These are phyloP conservation scores for Drosophila parabipectinata DNA, from an alignment of 1,140 invertebrate species.

Conservation along the genomic window DNA sequence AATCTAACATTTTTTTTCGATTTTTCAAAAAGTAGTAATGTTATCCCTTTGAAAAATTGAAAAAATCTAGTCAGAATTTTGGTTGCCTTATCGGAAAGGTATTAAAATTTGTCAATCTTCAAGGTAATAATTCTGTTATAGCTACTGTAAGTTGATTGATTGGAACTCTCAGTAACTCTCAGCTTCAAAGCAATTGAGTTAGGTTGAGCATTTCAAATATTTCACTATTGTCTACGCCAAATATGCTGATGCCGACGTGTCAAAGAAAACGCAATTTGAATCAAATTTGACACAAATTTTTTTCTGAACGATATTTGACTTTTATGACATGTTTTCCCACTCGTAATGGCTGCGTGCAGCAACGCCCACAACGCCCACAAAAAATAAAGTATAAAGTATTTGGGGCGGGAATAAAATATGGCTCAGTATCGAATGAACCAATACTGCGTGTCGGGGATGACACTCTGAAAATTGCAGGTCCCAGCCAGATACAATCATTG, in stretches of 20 bases:
- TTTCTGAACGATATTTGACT: slow-evolving; percentile 43
- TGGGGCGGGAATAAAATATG: background rate
- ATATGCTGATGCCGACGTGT: slow-evolving; percentile 37
- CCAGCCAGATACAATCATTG: slow-evolving; percentile 46
- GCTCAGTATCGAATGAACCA: slow-evolving; percentile 29
- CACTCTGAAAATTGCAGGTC: slow-evolving; percentile 36
- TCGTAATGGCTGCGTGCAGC: slow-evolving; percentile 41
- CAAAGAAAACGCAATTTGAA: slow-evolving; percentile 45
- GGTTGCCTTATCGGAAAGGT: too few species aligned
- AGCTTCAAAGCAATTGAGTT: slow-evolving; percentile 51
- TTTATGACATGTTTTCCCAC: slow-evolving; percentile 55
- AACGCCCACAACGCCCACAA: slow-evolving; percentile 50
- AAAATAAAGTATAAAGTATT: slow-evolving; percentile 39
- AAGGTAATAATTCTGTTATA: too few species aligned
- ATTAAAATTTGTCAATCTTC: too few species aligned
- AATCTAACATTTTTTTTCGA: too few species aligned
- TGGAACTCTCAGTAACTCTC: slow-evolving; percentile 8
- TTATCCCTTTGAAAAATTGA: too few species aligned
- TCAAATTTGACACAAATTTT: slow-evolving; percentile 44
- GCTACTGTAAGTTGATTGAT: slow-evolving; percentile 1
- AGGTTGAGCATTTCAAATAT: slow-evolving; percentile 46
- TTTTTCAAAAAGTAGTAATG: too few species aligned
- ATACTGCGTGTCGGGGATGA: slow-evolving; percentile 25
- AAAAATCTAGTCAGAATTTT: too few species aligned
- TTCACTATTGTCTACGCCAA: slow-evolving; percentile 28